These are phyloP conservation scores for Deroplatys truncata DNA, from an alignment of 2,888 invertebrate genomes.

Conservation along the genomic window DNA sequence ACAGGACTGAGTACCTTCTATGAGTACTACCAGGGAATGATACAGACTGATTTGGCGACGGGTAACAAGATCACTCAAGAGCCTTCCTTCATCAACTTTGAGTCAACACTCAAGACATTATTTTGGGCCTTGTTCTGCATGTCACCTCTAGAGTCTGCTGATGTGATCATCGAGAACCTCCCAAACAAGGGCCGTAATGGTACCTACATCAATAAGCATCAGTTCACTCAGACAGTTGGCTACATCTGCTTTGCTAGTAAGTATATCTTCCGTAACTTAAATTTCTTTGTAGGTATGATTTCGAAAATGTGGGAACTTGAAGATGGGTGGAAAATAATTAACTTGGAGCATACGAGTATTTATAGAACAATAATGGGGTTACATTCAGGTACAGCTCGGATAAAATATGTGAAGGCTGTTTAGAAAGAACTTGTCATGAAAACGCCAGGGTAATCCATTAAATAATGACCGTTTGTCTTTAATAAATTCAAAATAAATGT, in stretches of 20 bases:
- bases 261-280: not conserved
- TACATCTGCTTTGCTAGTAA: conserved; percentile 60
- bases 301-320: too few relatives aligned
- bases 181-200: conserved; percentile 46
- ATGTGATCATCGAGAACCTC: conserved; percentile 60
- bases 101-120: conserved; percentile 58
- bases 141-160: conserved; percentile 60
- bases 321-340: too few relatives aligned
- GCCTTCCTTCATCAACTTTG: conserved; percentile 56
- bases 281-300: too few relatives aligned
- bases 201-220: conserved; percentile 52
- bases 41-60: conserved; percentile 52
- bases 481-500: too few relatives aligned
- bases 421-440: too few relatives aligned
- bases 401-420: too few relatives aligned
- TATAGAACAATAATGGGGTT: too few relatives aligned
- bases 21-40: conserved; percentile 63
- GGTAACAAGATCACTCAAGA: conserved; percentile 57
- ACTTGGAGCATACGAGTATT: too few relatives aligned
- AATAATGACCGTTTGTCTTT: too few relatives aligned
- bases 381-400: too few relatives aligned
- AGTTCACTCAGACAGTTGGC: conserved; percentile 62
- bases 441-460: too few relatives aligned
- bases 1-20: conserved; percentile 50
- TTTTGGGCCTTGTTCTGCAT: conserved; percentile 70